A percentile compares a stretch with the other conserved stretches of the same genome.
These are phyloP conservation scores for Periphyllus acericola DNA, from an alignment of 2,888 invertebrate genomes.

Conservation along the genomic window DNA sequence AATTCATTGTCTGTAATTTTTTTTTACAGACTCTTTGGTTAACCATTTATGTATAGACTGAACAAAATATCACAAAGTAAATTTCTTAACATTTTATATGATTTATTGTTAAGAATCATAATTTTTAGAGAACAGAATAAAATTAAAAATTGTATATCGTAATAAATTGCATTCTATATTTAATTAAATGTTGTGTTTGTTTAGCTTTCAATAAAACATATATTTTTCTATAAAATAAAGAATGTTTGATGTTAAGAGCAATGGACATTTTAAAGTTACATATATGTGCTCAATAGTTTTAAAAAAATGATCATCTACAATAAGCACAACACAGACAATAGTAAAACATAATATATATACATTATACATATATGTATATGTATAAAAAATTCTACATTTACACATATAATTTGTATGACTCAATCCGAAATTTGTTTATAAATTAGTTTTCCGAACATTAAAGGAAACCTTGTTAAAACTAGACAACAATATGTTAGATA, in stretches of 20 bases:
- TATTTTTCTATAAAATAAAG: slow-evolving; percentile 40
- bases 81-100: slow-evolving; percentile 45
- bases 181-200: slow-evolving; percentile 49
- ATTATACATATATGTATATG: no score
- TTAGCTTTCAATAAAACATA: slow-evolving; percentile 47
- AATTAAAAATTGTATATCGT: slow-evolving; percentile 46
- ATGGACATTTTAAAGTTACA: slow-evolving; percentile 46
- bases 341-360: slow-evolving; percentile 31
- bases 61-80: slow-evolving; percentile 37
- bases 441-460: slow-evolving; percentile 29
- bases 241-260: slow-evolving; percentile 25
- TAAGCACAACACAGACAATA: slow-evolving; percentile 45
- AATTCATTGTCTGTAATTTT: slow-evolving; percentile 36
- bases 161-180: slow-evolving; percentile 55
- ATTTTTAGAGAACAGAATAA: slow-evolving; percentile 45
- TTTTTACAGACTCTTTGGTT: slow-evolving; percentile 35
- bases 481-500: slow-evolving; percentile 57
- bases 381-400: slow-evolving; percentile 40
- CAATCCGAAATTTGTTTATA: slow-evolving; percentile 26
- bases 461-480: slow-evolving; percentile 44
- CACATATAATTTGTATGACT: slow-evolving; percentile 46
- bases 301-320: slow-evolving; percentile 26
- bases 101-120: slow-evolving; percentile 35
- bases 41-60: slow-evolving; percentile 52
- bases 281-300: slow-evolving; percentile 40